Evolutionary conservation across 2,797 vertebrate species (phyloP).

Genomic region (Cichlasoma orientale): DNA sequence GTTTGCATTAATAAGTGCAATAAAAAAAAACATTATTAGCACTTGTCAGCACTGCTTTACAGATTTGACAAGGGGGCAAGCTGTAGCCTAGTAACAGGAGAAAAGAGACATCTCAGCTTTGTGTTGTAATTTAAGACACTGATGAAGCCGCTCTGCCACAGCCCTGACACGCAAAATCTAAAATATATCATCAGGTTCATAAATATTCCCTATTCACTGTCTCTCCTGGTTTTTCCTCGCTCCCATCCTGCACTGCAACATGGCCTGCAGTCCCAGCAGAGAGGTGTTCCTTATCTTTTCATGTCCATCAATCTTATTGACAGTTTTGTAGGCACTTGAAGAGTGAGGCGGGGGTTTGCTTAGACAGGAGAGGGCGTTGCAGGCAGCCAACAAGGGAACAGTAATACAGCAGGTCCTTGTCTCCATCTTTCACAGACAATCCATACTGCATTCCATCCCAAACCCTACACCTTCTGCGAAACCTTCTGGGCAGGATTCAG

Average conservation of each 20-base stretch:
- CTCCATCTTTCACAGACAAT: background rate
- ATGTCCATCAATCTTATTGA: slow-evolving; percentile 33
- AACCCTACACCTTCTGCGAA: background rate
- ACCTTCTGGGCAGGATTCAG: slow-evolving; percentile 5
- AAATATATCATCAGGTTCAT: background rate
- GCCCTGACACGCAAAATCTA: background rate
- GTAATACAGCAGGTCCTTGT: background rate
- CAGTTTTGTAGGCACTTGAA: slow-evolving; percentile 39
- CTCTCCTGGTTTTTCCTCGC: background rate
- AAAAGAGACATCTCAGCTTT: background rate
- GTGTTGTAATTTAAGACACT: background rate
- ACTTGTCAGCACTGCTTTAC: background rate
- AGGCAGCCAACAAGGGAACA: slow-evolving; percentile 5
- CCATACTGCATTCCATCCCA: slow-evolving; percentile 23
- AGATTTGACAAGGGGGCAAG: background rate
- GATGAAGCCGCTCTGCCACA: background rate
- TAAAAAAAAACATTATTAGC: background rate
- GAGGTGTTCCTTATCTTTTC: slow-evolving; percentile 30
- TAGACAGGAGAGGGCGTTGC: background rate
- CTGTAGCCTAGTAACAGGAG: slow-evolving; percentile 2
- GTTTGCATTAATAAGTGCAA: background rate
- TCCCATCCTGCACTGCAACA: slow-evolving; percentile 8
- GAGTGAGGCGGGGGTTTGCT: background rate
- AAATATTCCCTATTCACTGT: background rate
- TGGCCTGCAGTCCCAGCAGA: background rate